Conservation (phyloP, 2,113 vertebrate species). For the Aptenodytes patagonicus region DNA sequence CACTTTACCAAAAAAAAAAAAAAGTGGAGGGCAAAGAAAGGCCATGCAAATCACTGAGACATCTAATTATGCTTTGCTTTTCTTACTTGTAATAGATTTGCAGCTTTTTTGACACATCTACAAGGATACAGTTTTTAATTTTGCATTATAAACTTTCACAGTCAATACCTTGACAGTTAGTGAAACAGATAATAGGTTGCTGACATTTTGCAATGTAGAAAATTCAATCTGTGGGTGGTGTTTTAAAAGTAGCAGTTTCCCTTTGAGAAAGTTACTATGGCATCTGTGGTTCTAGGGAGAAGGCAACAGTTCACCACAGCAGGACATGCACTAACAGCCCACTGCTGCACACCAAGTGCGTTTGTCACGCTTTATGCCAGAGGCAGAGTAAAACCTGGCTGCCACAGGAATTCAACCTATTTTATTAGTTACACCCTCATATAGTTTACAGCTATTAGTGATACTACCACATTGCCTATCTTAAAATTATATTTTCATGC, state of each 20-base stretch:
- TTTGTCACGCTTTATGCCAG: neutral
- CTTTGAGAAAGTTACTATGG: neutral
- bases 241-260: neutral
- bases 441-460: neutral
- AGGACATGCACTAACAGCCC: neutral
- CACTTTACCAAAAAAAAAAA: neutral
- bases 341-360: neutral
- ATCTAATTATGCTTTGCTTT: neutral
- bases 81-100: neutral
- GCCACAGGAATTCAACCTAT: neutral
- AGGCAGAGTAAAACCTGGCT: neutral
- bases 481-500: neutral
- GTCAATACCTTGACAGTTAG: neutral
- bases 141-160: neutral
- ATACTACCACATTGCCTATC: fast-evolving
- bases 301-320: neutral
- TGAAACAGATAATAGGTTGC: neutral
- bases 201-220: neutral
- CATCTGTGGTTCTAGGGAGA: neutral
- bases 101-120: neutral
- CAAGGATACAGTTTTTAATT: neutral
- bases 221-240: neutral
- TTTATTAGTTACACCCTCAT: neutral
- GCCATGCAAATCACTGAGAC: neutral
- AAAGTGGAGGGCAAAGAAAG: neutral